phyloP scores from a whole-genome alignment of 2,888 invertebrate species.

The Dichetophora obliterata region DNA sequence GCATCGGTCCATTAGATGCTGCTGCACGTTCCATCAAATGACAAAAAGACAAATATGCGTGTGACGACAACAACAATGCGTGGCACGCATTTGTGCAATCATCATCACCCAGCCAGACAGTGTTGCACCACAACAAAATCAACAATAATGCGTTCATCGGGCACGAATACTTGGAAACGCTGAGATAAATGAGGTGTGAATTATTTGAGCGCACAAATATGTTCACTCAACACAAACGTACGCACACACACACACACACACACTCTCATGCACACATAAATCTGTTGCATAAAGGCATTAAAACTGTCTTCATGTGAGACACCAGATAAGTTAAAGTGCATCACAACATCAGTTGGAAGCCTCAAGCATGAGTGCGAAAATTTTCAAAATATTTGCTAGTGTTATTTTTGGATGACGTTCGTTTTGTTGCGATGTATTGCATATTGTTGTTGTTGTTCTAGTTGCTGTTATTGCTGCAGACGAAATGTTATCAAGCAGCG shows the following conservation, averaged over 20 bases:
- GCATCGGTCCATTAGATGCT: not conserved
- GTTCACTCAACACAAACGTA: not conserved
- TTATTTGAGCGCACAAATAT: not conserved
- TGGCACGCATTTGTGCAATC: not conserved
- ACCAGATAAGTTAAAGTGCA: not conserved
- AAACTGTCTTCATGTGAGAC: not conserved
- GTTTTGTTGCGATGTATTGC: no score
- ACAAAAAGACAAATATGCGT: not conserved
- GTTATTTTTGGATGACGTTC: not conserved
- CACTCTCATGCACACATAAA: not conserved
- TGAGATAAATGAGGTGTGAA: slow-evolving; percentile 11
- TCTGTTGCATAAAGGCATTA: not conserved
- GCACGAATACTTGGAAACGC: not conserved
- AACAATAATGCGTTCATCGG: no score
- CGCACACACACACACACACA: not conserved
- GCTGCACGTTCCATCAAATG: not conserved
- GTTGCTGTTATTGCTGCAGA: not conserved
- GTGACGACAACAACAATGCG: not conserved
- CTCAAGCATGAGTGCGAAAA: slow-evolving; percentile 18
- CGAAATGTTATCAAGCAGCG: not conserved
- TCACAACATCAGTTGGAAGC: not conserved
- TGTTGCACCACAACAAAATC: not conserved
- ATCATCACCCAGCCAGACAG: not conserved
- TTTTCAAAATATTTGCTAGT: slow-evolving; percentile 19
- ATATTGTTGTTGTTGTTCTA: not conserved